Conservation (phyloP, 2,797 vertebrate genomes). For the Natrix natrix region DNA sequence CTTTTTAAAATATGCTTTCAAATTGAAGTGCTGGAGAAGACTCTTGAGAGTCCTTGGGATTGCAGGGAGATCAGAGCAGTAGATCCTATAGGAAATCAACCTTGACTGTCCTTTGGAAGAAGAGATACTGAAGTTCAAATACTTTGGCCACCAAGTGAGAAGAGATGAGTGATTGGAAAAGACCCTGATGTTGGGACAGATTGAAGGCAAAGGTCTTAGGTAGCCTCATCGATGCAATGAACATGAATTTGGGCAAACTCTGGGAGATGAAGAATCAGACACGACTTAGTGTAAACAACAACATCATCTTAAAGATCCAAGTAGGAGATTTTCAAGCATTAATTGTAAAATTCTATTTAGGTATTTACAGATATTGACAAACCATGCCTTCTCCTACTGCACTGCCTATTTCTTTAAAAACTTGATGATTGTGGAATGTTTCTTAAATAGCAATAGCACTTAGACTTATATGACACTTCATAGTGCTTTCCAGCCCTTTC, state of each 20-base stretch:
- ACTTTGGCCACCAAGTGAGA: not conserved
- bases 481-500: no score
- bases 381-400: not conserved
- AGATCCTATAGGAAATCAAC: not conserved
- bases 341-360: not conserved
- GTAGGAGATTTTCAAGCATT: not conserved
- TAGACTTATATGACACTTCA: not conserved
- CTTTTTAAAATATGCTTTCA: not conserved
- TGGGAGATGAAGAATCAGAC: not conserved
- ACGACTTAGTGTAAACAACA: not conserved
- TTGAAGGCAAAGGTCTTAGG: not conserved
- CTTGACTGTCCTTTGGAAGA: not conserved
- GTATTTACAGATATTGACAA: not conserved
- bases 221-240: not conserved
- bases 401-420: not conserved
- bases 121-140: not conserved
- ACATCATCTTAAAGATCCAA: not conserved
- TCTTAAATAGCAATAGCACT: not conserved
- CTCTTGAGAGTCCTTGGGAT: not conserved
- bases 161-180: not conserved
- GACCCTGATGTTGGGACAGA: not conserved
- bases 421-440: not conserved
- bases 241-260: not conserved
- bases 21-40: not conserved
- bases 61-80: not conserved